Conservation (phyloP, 1,140 invertebrate species). For the Trichonephila clavipes region DNA sequence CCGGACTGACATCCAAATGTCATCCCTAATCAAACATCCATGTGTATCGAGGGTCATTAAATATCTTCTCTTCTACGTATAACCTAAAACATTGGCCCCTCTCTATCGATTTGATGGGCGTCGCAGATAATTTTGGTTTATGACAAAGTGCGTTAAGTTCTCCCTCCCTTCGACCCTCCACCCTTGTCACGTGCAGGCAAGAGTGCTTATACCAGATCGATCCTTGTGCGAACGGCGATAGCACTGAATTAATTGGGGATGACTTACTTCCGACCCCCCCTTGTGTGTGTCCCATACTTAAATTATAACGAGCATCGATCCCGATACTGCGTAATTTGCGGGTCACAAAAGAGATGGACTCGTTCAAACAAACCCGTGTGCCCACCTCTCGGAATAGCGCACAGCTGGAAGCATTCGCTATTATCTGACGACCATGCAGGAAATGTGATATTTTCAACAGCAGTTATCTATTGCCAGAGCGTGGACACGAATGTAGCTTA, state of each 20-base stretch:
- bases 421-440: background rate
- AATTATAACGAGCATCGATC: slow-evolving; percentile 38
- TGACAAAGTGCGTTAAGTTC: slow-evolving; percentile 57
- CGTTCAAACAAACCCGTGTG: slow-evolving; percentile 3
- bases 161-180: background rate
- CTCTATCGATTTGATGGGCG: slow-evolving; percentile 61
- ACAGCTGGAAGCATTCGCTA: slow-evolving; percentile 15
- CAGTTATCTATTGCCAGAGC: too few species aligned
- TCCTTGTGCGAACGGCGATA: slow-evolving; percentile 44
- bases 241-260: slow-evolving; percentile 63
- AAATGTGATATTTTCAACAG: background rate
- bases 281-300: slow-evolving; percentile 9
- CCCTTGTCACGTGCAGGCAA: slow-evolving; percentile 59
- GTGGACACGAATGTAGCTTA: background rate
- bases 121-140: slow-evolving; percentile 70
- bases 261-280: background rate
- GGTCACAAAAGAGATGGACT: slow-evolving; percentile 33
- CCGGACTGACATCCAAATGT: background rate
- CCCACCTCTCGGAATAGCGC: background rate
- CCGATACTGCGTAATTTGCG: background rate
- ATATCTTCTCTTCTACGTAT: background rate
- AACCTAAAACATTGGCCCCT: slow-evolving; percentile 7
- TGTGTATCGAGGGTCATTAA: background rate
- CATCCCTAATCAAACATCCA: slow-evolving; percentile 46
- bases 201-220: slow-evolving; percentile 57